Evolutionary conservation across 2,888 invertebrate species (phyloP), one percentile per base, ranked within the genome.

Genomic region (Fragum sueziense): DNA sequence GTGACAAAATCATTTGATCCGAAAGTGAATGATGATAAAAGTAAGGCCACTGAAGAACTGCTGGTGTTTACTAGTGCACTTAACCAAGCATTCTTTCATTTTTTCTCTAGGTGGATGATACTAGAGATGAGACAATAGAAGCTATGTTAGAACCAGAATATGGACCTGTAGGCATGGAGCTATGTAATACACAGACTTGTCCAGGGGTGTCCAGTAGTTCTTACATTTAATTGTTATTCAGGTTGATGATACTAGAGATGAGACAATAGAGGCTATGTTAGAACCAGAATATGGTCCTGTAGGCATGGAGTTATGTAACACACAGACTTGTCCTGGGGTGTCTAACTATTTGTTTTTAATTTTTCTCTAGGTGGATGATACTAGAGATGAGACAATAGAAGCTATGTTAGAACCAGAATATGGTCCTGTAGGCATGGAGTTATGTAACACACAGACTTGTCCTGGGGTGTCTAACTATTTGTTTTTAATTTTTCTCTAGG

Each of bases 71-170:
- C n/a, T n/a, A n/a, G n/a, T n/a, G n/a, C n/a, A n/a, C n/a, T n/a
- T n/a, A n/a, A n/a, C n/a, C n/a, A n/a, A n/a, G n/a, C n/a, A n/a
- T n/a, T n/a, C n/a, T n/a, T n/a, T n/a, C n/a, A n/a, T n/a, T n/a
- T n/a, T n/a, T n/a, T n/a, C n/a, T n/a, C n/a, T n/a, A 96, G 95
- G 95, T 97, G 14, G 97, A 97, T 91, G 97, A 97, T 91, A 95
- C 96, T 25, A 96, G 97, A 91, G 97, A 97, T 92, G 95, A 96
- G 87, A 96, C 96, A 91, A 95, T 96, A 69, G 95, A 96, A 82
- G 95, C 95, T 54, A 94, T 96, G 75, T 93, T 97, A 65, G 95
- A 96, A 93, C 97, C 97, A 90, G 95, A 95, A 4, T 94, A 95
- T 76, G 95, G 96, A 2, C 97, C 97, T 0, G 95, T 95, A 80